A percentile compares a stretch with the other conserved stretches of the same genome.
Evolutionary conservation across 2,113 vertebrate genomes (phyloP).

Genomic region (Crypturellus undulatus): DNA sequence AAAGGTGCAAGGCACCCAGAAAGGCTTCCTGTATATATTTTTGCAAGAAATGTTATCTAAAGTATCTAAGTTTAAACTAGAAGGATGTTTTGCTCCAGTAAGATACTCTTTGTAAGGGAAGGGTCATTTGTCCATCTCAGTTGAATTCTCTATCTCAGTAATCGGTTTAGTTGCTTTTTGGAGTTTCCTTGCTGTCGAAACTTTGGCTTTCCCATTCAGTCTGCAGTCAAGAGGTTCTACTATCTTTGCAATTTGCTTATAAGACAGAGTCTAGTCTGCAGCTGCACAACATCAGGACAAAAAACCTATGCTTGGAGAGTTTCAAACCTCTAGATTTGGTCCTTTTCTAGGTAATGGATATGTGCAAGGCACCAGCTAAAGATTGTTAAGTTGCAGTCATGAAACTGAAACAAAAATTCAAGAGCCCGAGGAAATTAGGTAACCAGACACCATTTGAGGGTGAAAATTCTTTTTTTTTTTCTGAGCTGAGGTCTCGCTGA

Average conservation of each 20-base stretch:
- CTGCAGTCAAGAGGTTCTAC: neutral
- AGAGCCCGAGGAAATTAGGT: neutral
- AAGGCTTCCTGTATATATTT: neutral
- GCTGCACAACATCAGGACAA: neutral
- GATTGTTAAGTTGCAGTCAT: neutral
- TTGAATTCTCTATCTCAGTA: neutral
- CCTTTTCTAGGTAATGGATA: neutral
- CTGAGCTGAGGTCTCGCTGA: neutral
- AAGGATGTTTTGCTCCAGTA: neutral
- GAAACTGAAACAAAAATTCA: neutral
- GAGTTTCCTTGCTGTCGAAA: neutral
- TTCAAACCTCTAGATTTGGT: neutral
- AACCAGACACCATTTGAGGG: neutral
- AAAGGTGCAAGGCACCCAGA: neutral
- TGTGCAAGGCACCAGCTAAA: neutral
- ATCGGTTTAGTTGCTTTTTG: neutral
- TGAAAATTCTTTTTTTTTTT: neutral
- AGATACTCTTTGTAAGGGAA: neutral
- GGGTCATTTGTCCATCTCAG: neutral
- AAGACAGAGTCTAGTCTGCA: neutral
- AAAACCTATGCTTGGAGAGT: neutral
- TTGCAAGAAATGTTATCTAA: neutral
- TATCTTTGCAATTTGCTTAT: neutral
- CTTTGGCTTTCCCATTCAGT: neutral
- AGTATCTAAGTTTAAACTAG: neutral